These are phyloP conservation scores for Poecilobothrus nobilitatus DNA, from an alignment of 2,888 invertebrate species.

Conservation along the genomic window DNA sequence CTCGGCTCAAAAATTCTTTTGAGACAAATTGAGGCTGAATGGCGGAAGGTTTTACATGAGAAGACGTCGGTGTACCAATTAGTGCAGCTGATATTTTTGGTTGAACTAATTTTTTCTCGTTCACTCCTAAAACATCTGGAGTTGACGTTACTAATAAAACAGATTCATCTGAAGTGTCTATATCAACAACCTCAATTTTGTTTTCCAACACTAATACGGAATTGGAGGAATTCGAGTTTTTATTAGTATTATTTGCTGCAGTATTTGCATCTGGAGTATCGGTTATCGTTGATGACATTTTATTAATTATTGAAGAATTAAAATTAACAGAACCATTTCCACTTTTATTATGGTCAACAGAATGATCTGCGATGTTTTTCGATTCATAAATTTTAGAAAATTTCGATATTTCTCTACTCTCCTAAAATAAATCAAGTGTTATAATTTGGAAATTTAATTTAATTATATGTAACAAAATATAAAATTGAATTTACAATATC, in stretches of 20 bases:
- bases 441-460: background rate
- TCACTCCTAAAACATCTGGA: conserved; percentile 21
- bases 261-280: background rate
- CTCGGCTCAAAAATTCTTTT: conserved; percentile 39
- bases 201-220: background rate
- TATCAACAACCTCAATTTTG: conserved; percentile 10
- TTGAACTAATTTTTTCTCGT: conserved; percentile 28
- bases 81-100: conserved; percentile 28
- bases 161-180: conserved; percentile 12
- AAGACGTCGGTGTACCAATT: background rate
- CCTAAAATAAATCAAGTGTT: too few species aligned
- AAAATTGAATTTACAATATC: background rate
- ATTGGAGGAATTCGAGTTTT: background rate
- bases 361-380: background rate
- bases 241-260: background rate
- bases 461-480: background rate
- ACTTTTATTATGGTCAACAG: background rate
- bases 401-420: background rate
- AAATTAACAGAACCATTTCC: conserved; percentile 10
- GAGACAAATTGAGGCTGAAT: conserved; percentile 25
- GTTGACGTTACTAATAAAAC: background rate
- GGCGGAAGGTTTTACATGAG: background rate
- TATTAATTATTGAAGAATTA: conserved; percentile 14
- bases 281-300: conserved; percentile 21
- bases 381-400: background rate